phyloP scores from a whole-genome alignment of 2,113 vertebrate species.

The Brachionichthys hirsutus region DNA sequence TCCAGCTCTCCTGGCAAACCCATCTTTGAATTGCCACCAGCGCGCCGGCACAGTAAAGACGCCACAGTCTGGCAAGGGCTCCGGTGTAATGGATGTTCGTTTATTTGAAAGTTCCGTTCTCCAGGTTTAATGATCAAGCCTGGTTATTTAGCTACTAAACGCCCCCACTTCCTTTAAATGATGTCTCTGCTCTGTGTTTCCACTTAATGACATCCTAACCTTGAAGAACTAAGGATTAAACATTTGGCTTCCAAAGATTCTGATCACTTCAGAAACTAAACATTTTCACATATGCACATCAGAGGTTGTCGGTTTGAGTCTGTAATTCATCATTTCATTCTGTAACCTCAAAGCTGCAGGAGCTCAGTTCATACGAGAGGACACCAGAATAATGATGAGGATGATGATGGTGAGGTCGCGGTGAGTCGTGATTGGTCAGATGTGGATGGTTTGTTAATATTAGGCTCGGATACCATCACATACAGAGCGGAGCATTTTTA shows the following conservation, averaged over 20 bases:
- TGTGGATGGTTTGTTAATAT: constrained; percentile 13
- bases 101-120: too few species aligned
- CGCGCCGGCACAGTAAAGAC: too few species aligned
- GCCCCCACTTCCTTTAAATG: constrained; percentile 7
- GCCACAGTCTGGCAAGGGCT: too few species aligned
- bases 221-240: constrained; percentile 10
- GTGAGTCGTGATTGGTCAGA: constrained; percentile 30
- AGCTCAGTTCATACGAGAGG: background rate
- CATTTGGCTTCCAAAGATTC: constrained; percentile 7
- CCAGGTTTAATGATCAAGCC: constrained; percentile 30
- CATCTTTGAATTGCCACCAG: too few species aligned
- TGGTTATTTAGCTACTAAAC: constrained; percentile 19
- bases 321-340: background rate
- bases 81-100: too few species aligned
- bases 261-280: background rate
- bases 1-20: too few species aligned
- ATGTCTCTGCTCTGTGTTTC: constrained; percentile 41
- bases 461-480: constrained; percentile 17
- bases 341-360: constrained; percentile 7
- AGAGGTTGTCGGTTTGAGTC: constrained; percentile 1
- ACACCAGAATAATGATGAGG: constrained; percentile 1
- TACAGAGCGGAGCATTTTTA: constrained; percentile 7
- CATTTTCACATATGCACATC: constrained; percentile 13
- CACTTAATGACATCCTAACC: constrained; percentile 30
- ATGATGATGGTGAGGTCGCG: background rate